phyloP scores from a whole-genome alignment of 2,113 vertebrate species.

The Spea bombifrons region DNA sequence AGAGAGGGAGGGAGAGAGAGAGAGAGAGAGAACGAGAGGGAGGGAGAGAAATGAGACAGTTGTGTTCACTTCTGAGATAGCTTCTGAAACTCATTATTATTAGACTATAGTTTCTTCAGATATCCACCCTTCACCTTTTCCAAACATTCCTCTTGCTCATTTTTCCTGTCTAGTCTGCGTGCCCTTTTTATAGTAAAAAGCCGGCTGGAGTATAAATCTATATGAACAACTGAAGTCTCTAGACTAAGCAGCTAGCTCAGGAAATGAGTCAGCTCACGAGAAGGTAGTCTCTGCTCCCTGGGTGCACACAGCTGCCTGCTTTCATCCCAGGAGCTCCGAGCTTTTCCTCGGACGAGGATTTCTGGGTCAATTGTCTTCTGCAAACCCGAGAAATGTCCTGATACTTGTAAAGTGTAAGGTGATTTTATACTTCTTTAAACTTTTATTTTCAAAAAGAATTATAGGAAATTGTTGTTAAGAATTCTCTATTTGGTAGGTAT shows the following conservation, averaged over 20 bases:
- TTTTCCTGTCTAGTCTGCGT: constrained; percentile 22
- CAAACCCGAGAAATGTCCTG: neutral
- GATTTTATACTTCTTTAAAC: no score
- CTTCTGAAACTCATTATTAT: no score
- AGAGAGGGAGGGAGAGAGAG: no score
- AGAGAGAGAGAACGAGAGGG: no score
- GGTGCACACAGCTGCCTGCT: neutral
- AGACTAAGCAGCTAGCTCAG: constrained; percentile 14
- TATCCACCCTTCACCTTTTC: neutral
- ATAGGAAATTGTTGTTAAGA: no score
- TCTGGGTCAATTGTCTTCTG: neutral
- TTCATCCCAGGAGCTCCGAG: constrained; percentile 1
- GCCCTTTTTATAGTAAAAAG: constrained; percentile 1
- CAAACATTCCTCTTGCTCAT: neutral
- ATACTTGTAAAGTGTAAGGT: no score
- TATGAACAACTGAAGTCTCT: neutral
- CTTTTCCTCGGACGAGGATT: neutral
- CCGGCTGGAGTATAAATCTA: constrained; percentile 34
- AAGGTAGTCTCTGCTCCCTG: neutral
- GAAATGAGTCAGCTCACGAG: constrained; percentile 23
- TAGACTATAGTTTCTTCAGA: no score
- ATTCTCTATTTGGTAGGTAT: no score
- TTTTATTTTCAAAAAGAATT: no score
- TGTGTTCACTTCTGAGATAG: no score
- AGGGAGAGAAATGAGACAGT: no score